These are phyloP conservation scores for Bombus superbus DNA, from an alignment of 1,140 invertebrate species.

Conservation along the genomic window DNA sequence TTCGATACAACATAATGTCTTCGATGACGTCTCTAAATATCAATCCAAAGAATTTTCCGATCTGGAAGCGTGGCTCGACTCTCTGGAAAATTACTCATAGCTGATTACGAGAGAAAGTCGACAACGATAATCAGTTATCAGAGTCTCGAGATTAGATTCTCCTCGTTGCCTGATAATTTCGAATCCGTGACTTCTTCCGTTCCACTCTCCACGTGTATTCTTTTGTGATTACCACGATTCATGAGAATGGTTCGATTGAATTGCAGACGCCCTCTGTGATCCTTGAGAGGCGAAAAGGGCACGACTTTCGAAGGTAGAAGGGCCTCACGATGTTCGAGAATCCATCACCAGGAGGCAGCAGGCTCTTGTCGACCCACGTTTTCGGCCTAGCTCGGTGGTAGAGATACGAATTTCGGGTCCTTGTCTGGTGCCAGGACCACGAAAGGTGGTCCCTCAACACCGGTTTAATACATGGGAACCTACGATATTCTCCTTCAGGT, in stretches of 20 bases:
- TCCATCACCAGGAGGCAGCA: conserved; percentile 76
- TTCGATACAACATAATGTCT: too few relatives aligned
- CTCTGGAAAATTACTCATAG: conserved; percentile 61
- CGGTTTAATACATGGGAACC: conserved; percentile 26
- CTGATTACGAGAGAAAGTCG: conserved; percentile 42
- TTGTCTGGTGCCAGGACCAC: not conserved
- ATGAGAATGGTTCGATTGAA: not conserved
- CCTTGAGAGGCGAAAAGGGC: conserved; percentile 24
- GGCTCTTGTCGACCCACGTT: conserved; percentile 45
- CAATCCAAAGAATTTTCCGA: conserved; percentile 9
- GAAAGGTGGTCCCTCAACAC: not conserved
- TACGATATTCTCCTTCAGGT: conserved; percentile 55
- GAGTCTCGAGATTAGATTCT: conserved; percentile 48
- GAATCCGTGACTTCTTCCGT: not conserved
- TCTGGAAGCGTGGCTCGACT: conserved; percentile 1
- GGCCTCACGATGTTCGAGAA: conserved; percentile 55
- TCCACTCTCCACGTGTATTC: not conserved
- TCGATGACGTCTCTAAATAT: too few relatives aligned
- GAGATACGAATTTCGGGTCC: conserved; percentile 62
- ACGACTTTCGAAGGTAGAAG: conserved; percentile 15
- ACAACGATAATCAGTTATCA: conserved; percentile 43
- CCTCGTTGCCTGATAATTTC: conserved; percentile 2
- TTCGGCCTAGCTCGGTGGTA: not conserved
- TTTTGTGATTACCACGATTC: not conserved
- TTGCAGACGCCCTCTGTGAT: conserved; percentile 23